These are phyloP conservation scores for Lamellibrachia satsuma DNA, from an alignment of 2,888 invertebrate species.

Conservation along the genomic window DNA sequence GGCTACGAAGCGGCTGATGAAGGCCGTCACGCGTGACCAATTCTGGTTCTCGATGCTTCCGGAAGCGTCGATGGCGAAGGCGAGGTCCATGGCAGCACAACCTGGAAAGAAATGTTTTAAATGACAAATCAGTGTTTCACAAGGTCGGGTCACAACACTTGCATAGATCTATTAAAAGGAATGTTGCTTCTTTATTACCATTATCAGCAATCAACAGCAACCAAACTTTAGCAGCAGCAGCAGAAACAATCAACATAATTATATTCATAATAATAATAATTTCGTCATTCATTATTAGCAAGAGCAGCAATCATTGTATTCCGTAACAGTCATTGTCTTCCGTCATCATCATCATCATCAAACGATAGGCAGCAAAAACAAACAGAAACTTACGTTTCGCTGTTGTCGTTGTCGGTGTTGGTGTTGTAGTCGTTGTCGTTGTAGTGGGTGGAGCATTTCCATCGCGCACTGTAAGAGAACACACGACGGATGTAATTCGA, in stretches of 20 bases:
- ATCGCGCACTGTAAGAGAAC: background rate
- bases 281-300: too few relatives aligned
- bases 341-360: background rate
- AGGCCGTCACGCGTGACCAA: background rate
- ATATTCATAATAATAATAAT: too few relatives aligned
- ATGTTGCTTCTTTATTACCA: too few relatives aligned
- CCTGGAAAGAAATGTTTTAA: background rate
- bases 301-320: too few relatives aligned
- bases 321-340: too few relatives aligned
- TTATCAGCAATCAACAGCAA: too few relatives aligned
- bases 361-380: background rate
- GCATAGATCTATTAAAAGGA: too few relatives aligned
- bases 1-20: conserved; percentile 13
- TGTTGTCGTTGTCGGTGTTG: background rate
- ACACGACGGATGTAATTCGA: background rate
- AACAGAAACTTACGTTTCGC: background rate
- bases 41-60: background rate
- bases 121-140: background rate
- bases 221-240: too few relatives aligned
- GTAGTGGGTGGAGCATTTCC: background rate
- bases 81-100: conserved; percentile 18
- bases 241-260: too few relatives aligned
- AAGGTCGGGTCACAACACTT: background rate
- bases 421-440: background rate
- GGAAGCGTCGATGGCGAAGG: background rate